These are phyloP conservation scores for Apamea monoglypha DNA, from an alignment of 2,888 invertebrate species.

Conservation along the genomic window DNA sequence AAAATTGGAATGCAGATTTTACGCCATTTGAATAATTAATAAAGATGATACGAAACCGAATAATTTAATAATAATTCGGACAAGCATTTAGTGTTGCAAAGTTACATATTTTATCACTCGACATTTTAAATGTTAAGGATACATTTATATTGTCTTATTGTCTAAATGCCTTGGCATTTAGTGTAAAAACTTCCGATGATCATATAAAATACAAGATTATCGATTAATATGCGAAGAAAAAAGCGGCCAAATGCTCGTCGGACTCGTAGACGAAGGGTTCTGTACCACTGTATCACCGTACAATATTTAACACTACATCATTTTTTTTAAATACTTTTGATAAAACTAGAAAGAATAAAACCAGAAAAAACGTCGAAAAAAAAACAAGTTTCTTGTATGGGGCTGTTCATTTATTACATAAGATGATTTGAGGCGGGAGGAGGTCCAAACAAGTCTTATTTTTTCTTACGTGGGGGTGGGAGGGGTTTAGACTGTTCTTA, in stretches of 20 bases:
- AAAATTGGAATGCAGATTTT: constrained; percentile 38
- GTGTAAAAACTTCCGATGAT: constrained; percentile 46
- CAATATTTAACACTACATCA: neutral
- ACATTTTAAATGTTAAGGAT: constrained; percentile 66
- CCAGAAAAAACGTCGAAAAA: too few relatives aligned
- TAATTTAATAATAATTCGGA: constrained; percentile 39
- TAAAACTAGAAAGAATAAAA: too few relatives aligned
- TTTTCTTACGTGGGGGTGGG: too few relatives aligned
- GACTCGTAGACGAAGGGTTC: neutral
- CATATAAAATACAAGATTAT: constrained; percentile 24
- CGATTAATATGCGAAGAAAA: constrained; percentile 29
- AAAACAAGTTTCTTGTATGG: too few relatives aligned
- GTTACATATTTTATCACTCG: constrained; percentile 51
- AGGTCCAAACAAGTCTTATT: too few relatives aligned
- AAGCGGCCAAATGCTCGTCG: neutral
- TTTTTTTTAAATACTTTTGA: too few relatives aligned
- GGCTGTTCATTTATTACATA: too few relatives aligned
- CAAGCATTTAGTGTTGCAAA: constrained; percentile 35
- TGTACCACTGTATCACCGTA: too few relatives aligned
- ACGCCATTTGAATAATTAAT: constrained; percentile 41
- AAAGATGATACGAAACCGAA: constrained; percentile 43
- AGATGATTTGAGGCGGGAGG: too few relatives aligned
- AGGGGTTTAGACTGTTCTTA: too few relatives aligned
- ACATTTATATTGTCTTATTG: constrained; percentile 35
- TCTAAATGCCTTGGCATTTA: constrained; percentile 65